Base-by-base conservation (phyloP, 2,797 vertebrate species). In the Cyprinodon diabolis region DNA sequence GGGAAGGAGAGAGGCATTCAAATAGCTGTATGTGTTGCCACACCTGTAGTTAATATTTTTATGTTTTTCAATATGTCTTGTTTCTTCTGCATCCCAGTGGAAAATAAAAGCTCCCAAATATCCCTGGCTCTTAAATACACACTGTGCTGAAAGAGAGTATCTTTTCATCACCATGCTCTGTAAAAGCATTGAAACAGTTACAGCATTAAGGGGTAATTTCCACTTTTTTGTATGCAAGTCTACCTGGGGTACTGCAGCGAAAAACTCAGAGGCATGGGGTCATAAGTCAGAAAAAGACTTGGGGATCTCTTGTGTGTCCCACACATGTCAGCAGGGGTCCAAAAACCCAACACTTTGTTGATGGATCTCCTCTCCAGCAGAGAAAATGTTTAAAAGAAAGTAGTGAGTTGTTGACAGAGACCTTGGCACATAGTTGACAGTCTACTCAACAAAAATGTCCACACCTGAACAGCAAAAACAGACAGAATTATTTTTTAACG, bases 331-430 rank as follows among this genome's bases (percentile, higher is more conserved):
- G 77, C 88, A 49, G 63, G 73, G 58, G 77, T 88, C 84, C 86
- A 82, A 87, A 87, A 91, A 85, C 51, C 83, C 78, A 82, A 79
- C 81, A 79, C 83, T 78, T 77, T 72, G 88, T 79, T 93, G 93
- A 95, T 87, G 87, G 92, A 94, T 89, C 19, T 49, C 72, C 85
- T 71, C 79, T 80, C 82, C 23, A 35, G 72, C 69, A 57, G 62
- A 82, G 84, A 88, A 86, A 90, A 81, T 81, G 84, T 92, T 92
- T 90, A 79, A 84, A 77, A 87, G 78, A 78, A 92, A 92, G 81
- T 84, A 86, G 82, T 83, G 88, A 90, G 70, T 80, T 56, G 75
- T 76, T 92, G 92, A 92, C 6, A 80, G 91, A 92, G 63, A 75
- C 55, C 68, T 58, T 66, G 75, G 73, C 77, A 74, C 72, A 74